Evolutionary conservation across 2,888 invertebrate species (phyloP).

Genomic region (Agriopis leucophaearia): DNA sequence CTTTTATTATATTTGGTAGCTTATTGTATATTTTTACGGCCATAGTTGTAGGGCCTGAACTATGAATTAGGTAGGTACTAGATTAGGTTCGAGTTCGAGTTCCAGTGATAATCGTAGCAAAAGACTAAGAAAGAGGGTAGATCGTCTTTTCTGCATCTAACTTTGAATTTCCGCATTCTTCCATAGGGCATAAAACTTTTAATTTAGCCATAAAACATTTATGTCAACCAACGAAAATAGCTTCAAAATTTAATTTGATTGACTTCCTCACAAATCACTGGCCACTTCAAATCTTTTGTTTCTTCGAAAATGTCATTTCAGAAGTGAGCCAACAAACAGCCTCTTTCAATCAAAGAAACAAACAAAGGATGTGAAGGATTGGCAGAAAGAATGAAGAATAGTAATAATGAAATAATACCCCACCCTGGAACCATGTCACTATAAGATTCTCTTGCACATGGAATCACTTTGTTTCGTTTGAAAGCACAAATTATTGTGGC

Average conservation of each 20-base stretch:
- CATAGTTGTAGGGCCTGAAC: too few species aligned
- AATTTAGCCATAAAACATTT: too few species aligned
- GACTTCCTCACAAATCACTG: not conserved
- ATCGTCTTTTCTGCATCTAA: not conserved
- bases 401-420: constrained; percentile 4
- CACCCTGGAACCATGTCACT: constrained; percentile 13
- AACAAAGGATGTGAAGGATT: constrained; percentile 35
- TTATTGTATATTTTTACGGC: too few species aligned
- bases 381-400: constrained; percentile 18
- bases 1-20: too few species aligned
- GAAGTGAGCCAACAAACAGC: constrained; percentile 24
- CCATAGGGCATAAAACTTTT: too few species aligned
- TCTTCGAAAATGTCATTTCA: constrained; percentile 25
- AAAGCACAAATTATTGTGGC: not conserved
- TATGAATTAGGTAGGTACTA: too few species aligned
- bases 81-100: too few species aligned
- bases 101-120: too few species aligned
- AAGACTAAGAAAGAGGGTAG: too few species aligned
- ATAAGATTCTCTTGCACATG: not conserved
- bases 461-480: not conserved
- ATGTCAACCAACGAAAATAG: not conserved
- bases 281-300: constrained; percentile 18
- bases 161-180: too few species aligned
- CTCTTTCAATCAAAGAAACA: constrained; percentile 34
- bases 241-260: not conserved